Evolutionary conservation across 1,140 invertebrate genomes (phyloP).

Genomic region (Trichomalopsis sarcophagae): DNA sequence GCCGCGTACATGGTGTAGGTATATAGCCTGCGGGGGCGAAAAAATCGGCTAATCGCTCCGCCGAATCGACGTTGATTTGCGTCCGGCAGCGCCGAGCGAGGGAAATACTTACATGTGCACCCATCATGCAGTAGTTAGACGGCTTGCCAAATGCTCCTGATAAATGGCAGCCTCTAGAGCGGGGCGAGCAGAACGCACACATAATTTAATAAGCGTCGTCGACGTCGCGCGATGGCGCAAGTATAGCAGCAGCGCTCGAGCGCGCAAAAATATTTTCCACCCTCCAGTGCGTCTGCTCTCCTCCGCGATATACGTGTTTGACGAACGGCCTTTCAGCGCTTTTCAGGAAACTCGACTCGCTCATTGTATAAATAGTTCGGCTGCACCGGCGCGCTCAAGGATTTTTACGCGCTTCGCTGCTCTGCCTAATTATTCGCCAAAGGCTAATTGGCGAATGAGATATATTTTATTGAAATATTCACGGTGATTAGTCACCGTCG

Average conservation of each 20-base stretch:
- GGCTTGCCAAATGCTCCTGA: constrained; percentile 62
- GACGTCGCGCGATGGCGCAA: too few species aligned
- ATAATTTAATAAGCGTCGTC: constrained; percentile 65
- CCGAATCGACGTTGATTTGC: constrained; percentile 58
- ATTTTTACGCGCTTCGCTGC: background rate
- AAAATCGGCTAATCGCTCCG: constrained; percentile 22
- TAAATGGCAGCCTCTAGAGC: constrained; percentile 55
- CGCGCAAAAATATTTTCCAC: background rate
- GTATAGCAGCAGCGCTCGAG: background rate
- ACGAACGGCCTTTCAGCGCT: background rate
- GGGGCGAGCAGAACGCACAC: constrained; percentile 34
- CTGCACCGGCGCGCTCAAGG: background rate
- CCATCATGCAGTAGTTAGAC: constrained; percentile 49
- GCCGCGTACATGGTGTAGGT: too few species aligned
- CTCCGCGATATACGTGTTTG: background rate
- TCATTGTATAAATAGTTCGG: background rate
- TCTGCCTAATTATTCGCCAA: background rate
- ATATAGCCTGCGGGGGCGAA: background rate
- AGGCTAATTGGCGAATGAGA: background rate
- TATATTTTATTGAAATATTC: background rate
- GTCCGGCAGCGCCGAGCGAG: constrained; percentile 49
- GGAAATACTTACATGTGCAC: constrained; percentile 38
- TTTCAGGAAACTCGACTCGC: background rate
- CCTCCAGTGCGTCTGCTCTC: background rate
- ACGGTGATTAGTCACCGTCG: background rate